Base-by-base conservation (phyloP, 2,113 vertebrate species). In the Hemiprocne comata region DNA sequence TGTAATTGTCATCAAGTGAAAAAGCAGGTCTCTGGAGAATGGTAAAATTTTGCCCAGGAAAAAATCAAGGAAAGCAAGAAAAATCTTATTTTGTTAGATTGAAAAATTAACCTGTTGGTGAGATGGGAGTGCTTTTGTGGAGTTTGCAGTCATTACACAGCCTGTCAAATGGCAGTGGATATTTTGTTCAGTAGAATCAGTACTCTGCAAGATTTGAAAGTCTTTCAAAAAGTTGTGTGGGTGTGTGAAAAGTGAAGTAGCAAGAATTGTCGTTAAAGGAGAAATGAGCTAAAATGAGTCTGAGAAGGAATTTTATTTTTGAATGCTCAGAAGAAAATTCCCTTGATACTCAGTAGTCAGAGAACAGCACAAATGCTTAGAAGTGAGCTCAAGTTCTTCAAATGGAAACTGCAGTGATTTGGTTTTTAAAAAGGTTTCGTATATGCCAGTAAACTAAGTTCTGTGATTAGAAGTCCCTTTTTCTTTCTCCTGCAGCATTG, bases 201-300 rank as follows among this genome's bases (percentile, higher is more conserved):
- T 90, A 55, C 36, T 82, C 31, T 58, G 9, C n/a, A 60, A 85
- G 48, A 78, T 95, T 84, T 92, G 36, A 58, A 69, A 66, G 62
- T 79, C 83, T 96, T 88, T 94, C 78, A 78, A 60, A 91, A 91
- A 93, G 57, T 29, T 3, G 11, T 66, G 74, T 91, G 91, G 83
- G 90, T 90, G 92, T 96, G 70, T 90, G 93, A 93, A 67, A 93
- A 90, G 46, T 89, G 67, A 91, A 91, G 89, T 76, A 95, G 84
- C 44, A 83, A 83, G 93, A 91, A 90, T 75, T 91, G 48, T 80
- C 6, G 17, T 65, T 81, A 92, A 70, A 85, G 75, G 7, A 82
- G 62, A 96, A 96, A 74, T 83, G 64, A 96, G 44, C 48, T 91
- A 92, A 93, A 95, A 72, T 96, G 75, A 95, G 93, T 81, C 44